Base-by-base conservation (phyloP, 2,113 vertebrate species). In the Chlorodrepanis virens region DNA sequence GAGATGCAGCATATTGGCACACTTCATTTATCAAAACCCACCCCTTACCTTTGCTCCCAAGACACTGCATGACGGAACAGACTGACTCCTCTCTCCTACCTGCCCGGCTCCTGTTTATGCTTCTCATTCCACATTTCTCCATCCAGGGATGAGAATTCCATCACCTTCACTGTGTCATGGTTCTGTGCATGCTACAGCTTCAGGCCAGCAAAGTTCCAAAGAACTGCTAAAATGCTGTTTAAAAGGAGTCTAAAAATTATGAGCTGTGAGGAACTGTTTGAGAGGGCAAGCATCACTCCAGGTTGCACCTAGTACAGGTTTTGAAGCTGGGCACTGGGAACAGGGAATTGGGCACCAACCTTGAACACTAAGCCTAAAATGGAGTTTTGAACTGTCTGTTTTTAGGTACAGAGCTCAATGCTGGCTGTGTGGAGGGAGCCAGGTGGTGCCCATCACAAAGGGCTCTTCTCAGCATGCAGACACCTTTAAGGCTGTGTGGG, bases 91-190 rank as follows among this genome's bases (percentile, higher is more conserved):
- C 11, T 14, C 14, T 1, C 18, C 14, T 1, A 4, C 11, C 15
- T 45, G 39, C 11, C 27, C 23, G 33, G 12, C n/a, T 85, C 29
- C 42, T 65, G 12, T 40, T 56, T n/a, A 29, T 45, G 50, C 67
- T 63, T 31, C 31, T 68, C 65, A 54, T 52, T 81, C 40, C 22
- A 17, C 6, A 1, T 42, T 7, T 3, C 24, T 57, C 24, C 21
- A 28, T 18, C 11, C 5, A 2, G 9, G 10, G 19, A 21, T 1
- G 1, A 64, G 50, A 64, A 83, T 78, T 35, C 39, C 27, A 28
- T 15, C 47, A 59, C 15, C 44, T 83, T 49, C 0, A 1, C 47
- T 19, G 13, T 29, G 21, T 33, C 0, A 0, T 37, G 16, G 20
- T 89, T 42, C 47, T 20, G 19, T 56, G 37, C 16, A 7, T 2